Base-by-base conservation (phyloP, 1,140 invertebrate species). In the Ceratina japonica region DNA sequence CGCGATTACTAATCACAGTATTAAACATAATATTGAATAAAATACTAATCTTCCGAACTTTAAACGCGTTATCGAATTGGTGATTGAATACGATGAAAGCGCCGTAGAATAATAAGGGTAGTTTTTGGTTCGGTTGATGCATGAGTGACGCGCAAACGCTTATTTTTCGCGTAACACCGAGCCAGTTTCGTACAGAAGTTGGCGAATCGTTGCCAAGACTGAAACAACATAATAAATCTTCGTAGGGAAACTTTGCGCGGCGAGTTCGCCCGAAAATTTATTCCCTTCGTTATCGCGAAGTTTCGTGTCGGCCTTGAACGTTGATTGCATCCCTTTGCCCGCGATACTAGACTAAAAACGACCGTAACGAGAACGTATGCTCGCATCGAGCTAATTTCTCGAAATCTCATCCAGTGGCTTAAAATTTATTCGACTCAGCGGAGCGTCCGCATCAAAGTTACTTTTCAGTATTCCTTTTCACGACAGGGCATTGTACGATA, bases 281-380 rank as follows among this genome's bases (percentile, higher is more conserved):
- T 84, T 84, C 59, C 63, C 73, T 85, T 85, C 83, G 73, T 85
- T 85, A 85, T 85, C 82, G 71, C 51, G 31, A n/a, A 69, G 71
- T 76, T 71, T 84, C 83, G 58, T 69, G 69, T 18, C 73, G 73
- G 72, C 78, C 82, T 85, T 84, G 77, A 72, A 83, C 78, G 81
- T 80, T 58, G 74, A 73, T 75, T 73, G 70, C 56, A 52, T 63
- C 52, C 68, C 72, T 71, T 24, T 63, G n/a, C 13, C 61, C 20
- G 12, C 44, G 52, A 75, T 24, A 49, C 54, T 27, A 12, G 58
- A 37, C 68, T 68, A 65, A 59, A 70, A 66, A 72, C 54, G 0
- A 49, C 18, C 10, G 1, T 20, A 56, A 49, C 16, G 31, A 62
- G 31, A 37, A 31, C 66, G 5, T 3, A 31, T 27, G 66, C 5